Conservation (phyloP, 1,140 invertebrate genomes). For the Cydia fagiglandana region DNA sequence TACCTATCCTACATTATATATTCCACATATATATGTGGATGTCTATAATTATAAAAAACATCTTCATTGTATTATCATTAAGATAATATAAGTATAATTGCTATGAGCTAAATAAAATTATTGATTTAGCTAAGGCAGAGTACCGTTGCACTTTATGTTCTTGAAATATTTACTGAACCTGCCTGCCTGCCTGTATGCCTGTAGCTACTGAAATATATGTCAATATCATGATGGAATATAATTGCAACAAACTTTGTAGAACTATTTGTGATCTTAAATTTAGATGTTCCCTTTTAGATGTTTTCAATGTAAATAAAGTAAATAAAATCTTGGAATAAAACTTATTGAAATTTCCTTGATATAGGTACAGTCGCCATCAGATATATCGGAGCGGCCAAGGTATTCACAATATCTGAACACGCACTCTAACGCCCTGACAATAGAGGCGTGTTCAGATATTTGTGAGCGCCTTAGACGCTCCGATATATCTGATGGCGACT, state of each 20-base stretch:
- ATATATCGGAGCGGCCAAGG: too few relatives aligned
- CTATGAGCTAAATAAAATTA: background rate
- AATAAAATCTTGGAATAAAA: background rate
- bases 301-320: background rate
- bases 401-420: too few relatives aligned
- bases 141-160: background rate
- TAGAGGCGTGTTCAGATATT: too few relatives aligned
- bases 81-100: conserved; percentile 8
- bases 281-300: background rate
- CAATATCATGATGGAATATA: background rate
- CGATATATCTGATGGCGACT: too few relatives aligned
- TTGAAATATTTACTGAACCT: background rate
- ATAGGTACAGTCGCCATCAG: too few relatives aligned
- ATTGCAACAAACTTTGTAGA: background rate
- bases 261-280: background rate
- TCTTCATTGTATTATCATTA: background rate
- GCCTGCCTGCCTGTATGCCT: too few relatives aligned
- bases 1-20: too few relatives aligned
- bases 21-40: too few relatives aligned
- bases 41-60: background rate
- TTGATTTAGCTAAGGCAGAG: background rate
- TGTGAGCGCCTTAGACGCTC: too few relatives aligned
- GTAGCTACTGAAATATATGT: background rate
- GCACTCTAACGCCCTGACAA: too few relatives aligned
- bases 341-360: background rate